These are phyloP conservation scores for Tachuris rubrigastra DNA, from an alignment of 2,113 vertebrate species.

Conservation along the genomic window DNA sequence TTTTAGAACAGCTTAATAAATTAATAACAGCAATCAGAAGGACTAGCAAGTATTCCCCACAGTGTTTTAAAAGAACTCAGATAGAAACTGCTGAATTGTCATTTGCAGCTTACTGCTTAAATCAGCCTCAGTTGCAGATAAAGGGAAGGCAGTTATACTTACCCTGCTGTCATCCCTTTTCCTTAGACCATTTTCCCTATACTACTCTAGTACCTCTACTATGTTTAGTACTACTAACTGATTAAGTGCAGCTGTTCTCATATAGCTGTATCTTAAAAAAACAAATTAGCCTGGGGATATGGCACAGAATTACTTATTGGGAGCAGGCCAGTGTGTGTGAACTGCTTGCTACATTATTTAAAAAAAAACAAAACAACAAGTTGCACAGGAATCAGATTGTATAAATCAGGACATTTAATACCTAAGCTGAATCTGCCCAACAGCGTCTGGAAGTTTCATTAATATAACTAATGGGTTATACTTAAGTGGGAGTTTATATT, in stretches of 20 bases:
- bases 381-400: not conserved
- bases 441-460: not conserved
- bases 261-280: not conserved
- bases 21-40: constrained; percentile 25
- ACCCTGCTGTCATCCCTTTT: not conserved
- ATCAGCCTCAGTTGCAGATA: not conserved
- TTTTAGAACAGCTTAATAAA: not conserved
- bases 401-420: not conserved
- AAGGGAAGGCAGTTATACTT: not conserved
- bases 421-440: not conserved
- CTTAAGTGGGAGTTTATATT: not conserved
- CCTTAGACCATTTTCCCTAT: not conserved
- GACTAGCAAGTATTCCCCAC: not conserved
- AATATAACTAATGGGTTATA: not conserved
- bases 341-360: not conserved
- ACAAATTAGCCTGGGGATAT: not conserved
- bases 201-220: not conserved
- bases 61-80: not conserved
- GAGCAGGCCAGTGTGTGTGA: not conserved
- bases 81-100: not conserved
- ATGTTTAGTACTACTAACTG: not conserved
- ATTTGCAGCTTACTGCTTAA: not conserved
- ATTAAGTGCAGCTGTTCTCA: not conserved
- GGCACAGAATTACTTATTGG: not conserved
- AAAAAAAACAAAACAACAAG: not conserved